A percentile compares a stretch with the other conserved stretches of the same genome.
Conservation (phyloP, 1,140 invertebrate species). For the Nylanderia fulva region DNA sequence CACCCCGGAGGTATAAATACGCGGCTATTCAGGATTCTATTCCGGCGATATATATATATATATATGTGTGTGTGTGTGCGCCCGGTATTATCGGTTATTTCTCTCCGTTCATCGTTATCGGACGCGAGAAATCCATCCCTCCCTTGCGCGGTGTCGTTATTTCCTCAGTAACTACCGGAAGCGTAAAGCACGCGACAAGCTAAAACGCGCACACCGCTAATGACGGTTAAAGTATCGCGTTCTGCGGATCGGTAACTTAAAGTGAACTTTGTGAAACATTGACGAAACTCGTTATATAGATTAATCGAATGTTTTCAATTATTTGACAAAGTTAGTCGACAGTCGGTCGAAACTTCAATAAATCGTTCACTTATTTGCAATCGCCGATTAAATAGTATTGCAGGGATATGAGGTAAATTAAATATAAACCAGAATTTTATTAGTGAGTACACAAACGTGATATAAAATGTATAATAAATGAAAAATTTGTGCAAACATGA, state of each 20-base stretch:
- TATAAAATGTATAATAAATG: background rate
- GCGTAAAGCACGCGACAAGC: constrained; percentile 2
- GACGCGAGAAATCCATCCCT: background rate
- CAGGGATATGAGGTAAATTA: background rate
- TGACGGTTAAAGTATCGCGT: constrained; percentile 30
- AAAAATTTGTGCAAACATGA: too few relatives aligned
- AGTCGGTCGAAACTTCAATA: background rate
- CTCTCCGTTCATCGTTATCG: constrained; percentile 18
- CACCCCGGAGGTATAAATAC: constrained; percentile 17
- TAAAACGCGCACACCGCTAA: constrained; percentile 10
- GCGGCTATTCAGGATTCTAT: constrained; percentile 29
- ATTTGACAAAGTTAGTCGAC: background rate
- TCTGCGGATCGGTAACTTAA: constrained; percentile 9
- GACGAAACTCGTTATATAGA: background rate
- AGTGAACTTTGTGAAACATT: background rate
- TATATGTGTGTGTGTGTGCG: too few relatives aligned
- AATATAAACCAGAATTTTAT: background rate
- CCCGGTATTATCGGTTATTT: constrained; percentile 46
- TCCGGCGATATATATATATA: background rate
- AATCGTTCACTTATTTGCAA: background rate
- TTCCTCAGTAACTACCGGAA: background rate
- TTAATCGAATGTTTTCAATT: constrained; percentile 16
- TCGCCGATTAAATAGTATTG: background rate
- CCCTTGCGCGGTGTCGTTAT: constrained; percentile 2
- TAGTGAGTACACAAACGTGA: background rate